A percentile compares a stretch with the other conserved stretches of the same genome.
Conservation (phyloP, 2,888 invertebrate genomes). For the Callimorpha dominula region DNA sequence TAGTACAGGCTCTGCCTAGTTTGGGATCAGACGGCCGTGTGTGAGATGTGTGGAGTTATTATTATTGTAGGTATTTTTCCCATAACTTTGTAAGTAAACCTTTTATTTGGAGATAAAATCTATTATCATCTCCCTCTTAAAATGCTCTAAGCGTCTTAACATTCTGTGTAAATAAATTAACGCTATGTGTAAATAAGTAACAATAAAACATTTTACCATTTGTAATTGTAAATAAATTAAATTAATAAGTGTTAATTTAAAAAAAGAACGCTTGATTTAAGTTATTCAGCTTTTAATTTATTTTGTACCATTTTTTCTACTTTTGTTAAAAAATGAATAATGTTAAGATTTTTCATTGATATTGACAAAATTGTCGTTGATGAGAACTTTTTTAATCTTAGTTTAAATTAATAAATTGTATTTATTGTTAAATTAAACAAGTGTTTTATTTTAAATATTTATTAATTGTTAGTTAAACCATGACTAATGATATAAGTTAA, state of each 20-base stretch:
- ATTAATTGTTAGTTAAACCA: background rate
- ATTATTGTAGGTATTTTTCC: too few relatives aligned
- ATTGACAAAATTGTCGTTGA: slow-evolving; percentile 54
- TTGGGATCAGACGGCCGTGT: too few relatives aligned
- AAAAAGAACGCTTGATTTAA: slow-evolving; percentile 54
- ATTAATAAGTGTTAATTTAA: slow-evolving; percentile 57
- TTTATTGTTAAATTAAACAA: slow-evolving; percentile 74
- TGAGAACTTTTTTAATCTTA: slow-evolving; percentile 72
- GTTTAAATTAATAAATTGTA: slow-evolving; percentile 78
- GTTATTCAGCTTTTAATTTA: slow-evolving; percentile 71
- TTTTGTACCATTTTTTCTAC: slow-evolving; percentile 52
- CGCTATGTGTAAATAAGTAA: slow-evolving; percentile 50
- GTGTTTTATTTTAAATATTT: slow-evolving; percentile 27
- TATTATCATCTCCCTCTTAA: slow-evolving; percentile 17
- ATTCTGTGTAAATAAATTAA: slow-evolving; percentile 63
- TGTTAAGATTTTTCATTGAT: slow-evolving; percentile 41
- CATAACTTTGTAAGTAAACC: too few relatives aligned
- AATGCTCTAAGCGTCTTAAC: slow-evolving; percentile 26
- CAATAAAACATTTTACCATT: slow-evolving; percentile 56
- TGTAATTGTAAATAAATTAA: slow-evolving; percentile 62
- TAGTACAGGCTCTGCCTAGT: too few relatives aligned
- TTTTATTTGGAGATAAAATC: background rate
- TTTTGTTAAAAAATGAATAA: slow-evolving; percentile 39
- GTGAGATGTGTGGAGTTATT: too few relatives aligned
- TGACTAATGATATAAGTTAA: background rate